phyloP scores from a whole-genome alignment of 1,140 invertebrate species.

The Conus ventricosus region DNA sequence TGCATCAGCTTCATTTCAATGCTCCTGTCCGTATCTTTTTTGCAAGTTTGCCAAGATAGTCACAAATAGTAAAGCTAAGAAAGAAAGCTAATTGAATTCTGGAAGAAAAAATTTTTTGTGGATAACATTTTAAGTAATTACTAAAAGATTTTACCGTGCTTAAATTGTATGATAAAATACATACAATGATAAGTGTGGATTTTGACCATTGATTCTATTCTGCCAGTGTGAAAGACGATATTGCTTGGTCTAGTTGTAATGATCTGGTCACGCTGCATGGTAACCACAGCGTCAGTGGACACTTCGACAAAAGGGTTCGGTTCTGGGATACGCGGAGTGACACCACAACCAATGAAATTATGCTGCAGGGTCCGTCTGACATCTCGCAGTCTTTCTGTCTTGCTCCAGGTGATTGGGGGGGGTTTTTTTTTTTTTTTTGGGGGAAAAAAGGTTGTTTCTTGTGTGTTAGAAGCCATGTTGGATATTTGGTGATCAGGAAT shows the following conservation, averaged over 20 bases:
- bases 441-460: too few species aligned
- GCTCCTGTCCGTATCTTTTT: too few species aligned
- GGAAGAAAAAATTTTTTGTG: too few species aligned
- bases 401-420: conserved; percentile 87
- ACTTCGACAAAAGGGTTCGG: conserved; percentile 96
- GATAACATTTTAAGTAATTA: too few species aligned
- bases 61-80: too few species aligned
- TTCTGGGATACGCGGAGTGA: conserved; percentile 93
- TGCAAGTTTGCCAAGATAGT: too few species aligned
- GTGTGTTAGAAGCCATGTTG: neutral
- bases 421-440: too few species aligned
- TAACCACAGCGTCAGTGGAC: conserved; percentile 94
- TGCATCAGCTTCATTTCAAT: too few species aligned
- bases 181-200: neutral
- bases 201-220: neutral
- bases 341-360: conserved; percentile 84
- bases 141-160: too few species aligned
- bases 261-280: conserved; percentile 93
- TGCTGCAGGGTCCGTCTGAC: conserved; percentile 95
- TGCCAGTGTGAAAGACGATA: conserved; percentile 93
- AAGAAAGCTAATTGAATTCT: too few species aligned
- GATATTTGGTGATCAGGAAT: neutral
- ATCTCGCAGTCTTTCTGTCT: conserved; percentile 94
- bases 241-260: conserved; percentile 96
- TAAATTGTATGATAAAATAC: too few species aligned